Base-by-base conservation (phyloP, 2,113 vertebrate genomes). In the Ia io region DNA sequence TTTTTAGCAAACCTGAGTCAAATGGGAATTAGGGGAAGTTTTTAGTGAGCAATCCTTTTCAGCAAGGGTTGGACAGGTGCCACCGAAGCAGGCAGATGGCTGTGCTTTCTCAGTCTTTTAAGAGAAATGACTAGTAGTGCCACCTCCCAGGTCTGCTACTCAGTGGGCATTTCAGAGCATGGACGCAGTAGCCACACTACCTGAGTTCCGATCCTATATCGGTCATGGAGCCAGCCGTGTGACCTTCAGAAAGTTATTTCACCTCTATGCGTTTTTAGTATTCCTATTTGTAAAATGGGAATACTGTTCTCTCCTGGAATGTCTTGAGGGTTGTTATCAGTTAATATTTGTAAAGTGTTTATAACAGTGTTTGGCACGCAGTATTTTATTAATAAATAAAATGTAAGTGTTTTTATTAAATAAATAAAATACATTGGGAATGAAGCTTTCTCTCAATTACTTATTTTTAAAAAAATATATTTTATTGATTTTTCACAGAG, bases 341-440 rank as follows among this genome's bases (percentile, higher is more conserved):
- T 65, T 85, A 71, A 70, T 63, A 76, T 79, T 61, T 88, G 7
- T 93, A 13, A 90, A 61, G 11, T 53, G 2, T 49, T 79, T 80
- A 12, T 49, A 35, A 53, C 9, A 53, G 7, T 59, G 17, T 25
- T 37, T 88, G 44, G 23, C 16, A 65, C 56, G 20, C 23, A 79
- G 13, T 63, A 37, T 90, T 84, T 71, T 83, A 2, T 59, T 85
- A 88, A 56, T 51, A 94, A 59, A 71, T 63, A 96, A 77, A 70
- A 63, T 47, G 35, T 67, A 59, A 69, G 17, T 77, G 42, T 90
- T 80, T 80, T 71, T 83, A 2, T 44, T 85, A 88, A 86, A 70
- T 85, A 88, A 86, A 76, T 63, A 96, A 71, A 69, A 49, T 12
- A 25, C 23, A 16, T 9, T 35, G 0, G 40, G 23, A 90, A 83